phyloP scores from a whole-genome alignment of 2,888 invertebrate species.

The Dioctria linearis region DNA sequence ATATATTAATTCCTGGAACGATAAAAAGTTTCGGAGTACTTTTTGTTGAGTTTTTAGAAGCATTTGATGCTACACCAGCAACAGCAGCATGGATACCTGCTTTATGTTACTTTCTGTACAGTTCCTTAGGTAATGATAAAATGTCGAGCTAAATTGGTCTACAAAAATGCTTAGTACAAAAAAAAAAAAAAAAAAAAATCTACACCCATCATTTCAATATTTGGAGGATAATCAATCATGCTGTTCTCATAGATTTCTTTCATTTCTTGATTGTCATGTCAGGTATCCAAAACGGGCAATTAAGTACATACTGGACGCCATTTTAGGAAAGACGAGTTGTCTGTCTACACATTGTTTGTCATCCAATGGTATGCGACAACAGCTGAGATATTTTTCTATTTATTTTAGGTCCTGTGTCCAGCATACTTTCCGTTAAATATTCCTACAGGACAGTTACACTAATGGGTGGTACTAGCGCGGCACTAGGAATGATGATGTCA shows the following conservation, averaged over 20 bases:
- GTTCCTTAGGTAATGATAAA: constrained; percentile 81
- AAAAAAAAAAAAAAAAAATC: background rate
- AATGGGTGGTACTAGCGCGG: constrained; percentile 86
- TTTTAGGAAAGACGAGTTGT: constrained; percentile 49
- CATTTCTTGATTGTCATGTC: constrained; percentile 56
- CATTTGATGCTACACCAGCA: constrained; percentile 81
- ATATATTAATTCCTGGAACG: constrained; percentile 88
- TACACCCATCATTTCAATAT: constrained; percentile 26
- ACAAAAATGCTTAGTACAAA: constrained; percentile 2
- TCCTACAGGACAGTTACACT: constrained; percentile 88
- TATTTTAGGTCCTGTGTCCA: constrained; percentile 84
- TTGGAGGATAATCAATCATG: constrained; percentile 48
- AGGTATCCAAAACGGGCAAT: constrained; percentile 55
- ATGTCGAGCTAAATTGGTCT: constrained; percentile 19
- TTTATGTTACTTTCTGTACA: constrained; percentile 89
- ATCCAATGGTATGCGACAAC: constrained; percentile 53
- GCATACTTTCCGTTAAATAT: constrained; percentile 86
- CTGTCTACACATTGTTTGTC: constrained; percentile 50
- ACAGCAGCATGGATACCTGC: constrained; percentile 89
- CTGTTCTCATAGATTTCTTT: constrained; percentile 56
- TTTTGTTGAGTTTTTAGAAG: constrained; percentile 85
- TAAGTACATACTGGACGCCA: constrained; percentile 36
- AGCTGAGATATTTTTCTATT: constrained; percentile 53
- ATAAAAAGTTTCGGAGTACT: constrained; percentile 91
- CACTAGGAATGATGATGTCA: constrained; percentile 87